phyloP scores from a whole-genome alignment of 2,888 invertebrate species.

The Itoplectis maculator region DNA sequence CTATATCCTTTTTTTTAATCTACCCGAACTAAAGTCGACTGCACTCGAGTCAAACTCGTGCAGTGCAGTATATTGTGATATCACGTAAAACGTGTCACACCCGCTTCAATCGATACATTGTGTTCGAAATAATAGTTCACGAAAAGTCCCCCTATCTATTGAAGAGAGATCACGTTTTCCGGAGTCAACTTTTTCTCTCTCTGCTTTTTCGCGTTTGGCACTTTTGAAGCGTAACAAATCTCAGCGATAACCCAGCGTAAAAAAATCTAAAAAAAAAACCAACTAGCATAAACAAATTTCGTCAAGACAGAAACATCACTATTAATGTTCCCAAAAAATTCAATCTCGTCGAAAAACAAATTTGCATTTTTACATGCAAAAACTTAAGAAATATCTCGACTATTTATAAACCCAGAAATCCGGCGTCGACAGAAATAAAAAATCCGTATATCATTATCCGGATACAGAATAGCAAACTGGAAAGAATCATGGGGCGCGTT shows the following conservation, averaged over 20 bases:
- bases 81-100: neutral
- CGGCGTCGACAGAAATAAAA: neutral
- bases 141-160: neutral
- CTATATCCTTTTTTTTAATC: neutral
- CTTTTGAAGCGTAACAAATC: neutral
- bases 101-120: constrained; percentile 48
- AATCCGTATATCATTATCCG: neutral
- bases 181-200: neutral
- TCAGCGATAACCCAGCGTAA: too few relatives aligned
- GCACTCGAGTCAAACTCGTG: neutral
- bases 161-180: neutral
- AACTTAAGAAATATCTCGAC: neutral
- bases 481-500: constrained; percentile 4
- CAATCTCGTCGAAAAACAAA: neutral
- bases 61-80: constrained; percentile 21
- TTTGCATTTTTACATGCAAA: neutral
- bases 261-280: too few relatives aligned
- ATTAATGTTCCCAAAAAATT: neutral
- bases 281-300: too few relatives aligned
- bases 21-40: neutral
- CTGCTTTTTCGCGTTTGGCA: neutral
- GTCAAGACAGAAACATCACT: too few relatives aligned
- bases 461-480: constrained; percentile 4
- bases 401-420: neutral
- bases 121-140: constrained; percentile 28